phyloP scores from a whole-genome alignment of 2,888 invertebrate species.

The Hyposoter dolosus region DNA sequence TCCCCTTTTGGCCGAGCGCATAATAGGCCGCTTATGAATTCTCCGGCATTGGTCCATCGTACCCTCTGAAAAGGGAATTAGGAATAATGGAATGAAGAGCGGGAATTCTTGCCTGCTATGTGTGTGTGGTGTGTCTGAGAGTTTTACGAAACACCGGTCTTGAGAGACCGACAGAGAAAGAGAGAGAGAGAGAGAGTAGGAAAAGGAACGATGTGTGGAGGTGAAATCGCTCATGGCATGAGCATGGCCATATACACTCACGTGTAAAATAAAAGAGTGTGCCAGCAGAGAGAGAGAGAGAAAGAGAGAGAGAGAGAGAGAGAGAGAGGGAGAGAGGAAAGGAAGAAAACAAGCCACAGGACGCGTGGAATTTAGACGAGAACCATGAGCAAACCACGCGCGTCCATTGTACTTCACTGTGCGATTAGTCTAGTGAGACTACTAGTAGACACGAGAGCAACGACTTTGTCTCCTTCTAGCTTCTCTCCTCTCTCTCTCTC shows the following conservation, averaged over 20 bases:
- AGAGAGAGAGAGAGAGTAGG: conserved; percentile 4
- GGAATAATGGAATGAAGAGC: conserved; percentile 59
- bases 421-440: conserved; percentile 65
- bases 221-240: conserved; percentile 40
- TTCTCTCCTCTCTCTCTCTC: conserved; percentile 15
- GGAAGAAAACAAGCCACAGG: conserved; percentile 27
- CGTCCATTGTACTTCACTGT: conserved; percentile 56
- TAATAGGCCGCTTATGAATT: conserved; percentile 68
- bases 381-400: conserved; percentile 48
- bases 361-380: conserved; percentile 62
- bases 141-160: conserved; percentile 37
- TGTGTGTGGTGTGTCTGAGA: not conserved
- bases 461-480: conserved; percentile 17
- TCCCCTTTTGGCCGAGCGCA: conserved; percentile 43
- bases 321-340: conserved; percentile 20
- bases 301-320: not conserved
- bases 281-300: conserved; percentile 2
- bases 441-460: conserved; percentile 30
- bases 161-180: conserved; percentile 24
- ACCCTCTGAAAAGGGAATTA: conserved; percentile 64
- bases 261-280: conserved; percentile 20
- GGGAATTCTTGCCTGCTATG: conserved; percentile 7
- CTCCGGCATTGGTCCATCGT: conserved; percentile 53
- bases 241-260: conserved; percentile 4
- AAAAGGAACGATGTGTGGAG: conserved; percentile 14